Evolutionary conservation across 2,888 invertebrate species (phyloP).

Genomic region (Cephus sareptanus): DNA sequence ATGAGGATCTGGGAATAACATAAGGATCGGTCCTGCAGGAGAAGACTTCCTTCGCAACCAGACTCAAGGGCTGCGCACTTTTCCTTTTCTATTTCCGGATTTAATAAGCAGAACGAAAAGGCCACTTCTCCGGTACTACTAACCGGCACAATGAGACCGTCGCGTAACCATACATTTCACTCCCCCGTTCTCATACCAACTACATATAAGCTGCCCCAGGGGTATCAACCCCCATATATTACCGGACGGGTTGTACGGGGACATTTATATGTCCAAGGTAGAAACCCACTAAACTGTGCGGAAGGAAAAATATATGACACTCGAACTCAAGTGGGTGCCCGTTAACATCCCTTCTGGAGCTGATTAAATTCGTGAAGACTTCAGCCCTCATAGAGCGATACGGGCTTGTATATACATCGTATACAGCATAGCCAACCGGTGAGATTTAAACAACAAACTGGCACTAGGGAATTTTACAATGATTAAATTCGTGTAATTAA

Average conservation of each 20-base stretch:
- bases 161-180: slow-evolving; percentile 33
- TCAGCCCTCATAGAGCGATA: background rate
- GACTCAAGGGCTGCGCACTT: background rate
- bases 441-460: no score
- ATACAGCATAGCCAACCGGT: no score
- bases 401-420: no score
- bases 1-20: background rate
- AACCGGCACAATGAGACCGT: slow-evolving; percentile 35
- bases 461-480: no score
- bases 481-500: no score
- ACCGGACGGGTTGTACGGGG: slow-evolving; percentile 24
- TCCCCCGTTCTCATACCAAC: slow-evolving; percentile 25
- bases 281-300: slow-evolving; percentile 18
- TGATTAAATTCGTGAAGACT: slow-evolving; percentile 4
- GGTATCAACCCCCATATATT: slow-evolving; percentile 26
- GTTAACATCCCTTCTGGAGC: background rate
- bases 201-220: slow-evolving; percentile 19
- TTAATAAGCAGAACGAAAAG: slow-evolving; percentile 3
- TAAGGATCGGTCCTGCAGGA: background rate
- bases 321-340: slow-evolving; percentile 3
- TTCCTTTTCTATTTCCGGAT: slow-evolving; percentile 3
- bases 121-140: slow-evolving; percentile 3
- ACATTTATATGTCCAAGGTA: slow-evolving; percentile 22
- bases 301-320: slow-evolving; percentile 20
- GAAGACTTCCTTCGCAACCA: no score